A percentile compares a stretch with the other conserved stretches of the same genome.
Conservation (phyloP, 2,113 vertebrate genomes). For the Oreochromis tanganicae region DNA sequence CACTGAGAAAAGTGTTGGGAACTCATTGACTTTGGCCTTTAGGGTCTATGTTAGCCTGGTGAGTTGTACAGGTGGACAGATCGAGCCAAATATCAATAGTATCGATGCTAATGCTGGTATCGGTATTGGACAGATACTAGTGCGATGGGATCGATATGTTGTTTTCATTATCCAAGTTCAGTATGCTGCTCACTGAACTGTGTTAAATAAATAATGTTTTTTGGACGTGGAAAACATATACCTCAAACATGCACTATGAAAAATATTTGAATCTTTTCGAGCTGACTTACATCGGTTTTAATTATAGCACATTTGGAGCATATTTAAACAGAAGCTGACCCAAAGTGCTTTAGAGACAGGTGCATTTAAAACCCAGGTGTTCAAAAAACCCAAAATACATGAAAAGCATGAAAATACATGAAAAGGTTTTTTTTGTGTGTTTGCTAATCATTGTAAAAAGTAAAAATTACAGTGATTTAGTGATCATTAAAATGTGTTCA, state of each 20-base stretch:
- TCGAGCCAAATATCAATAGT: background rate
- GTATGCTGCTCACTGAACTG: background rate
- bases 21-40: slow-evolving; percentile 46
- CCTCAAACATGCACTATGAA: no score
- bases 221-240: background rate
- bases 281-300: background rate
- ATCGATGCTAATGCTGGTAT: background rate
- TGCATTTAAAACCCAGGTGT: background rate
- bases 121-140: background rate
- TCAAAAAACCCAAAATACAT: background rate
- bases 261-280: background rate
- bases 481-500: background rate
- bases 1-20: slow-evolving; percentile 10
- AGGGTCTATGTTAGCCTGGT: background rate
- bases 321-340: background rate
- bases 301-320: background rate
- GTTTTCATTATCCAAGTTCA: background rate
- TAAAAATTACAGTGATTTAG: background rate
- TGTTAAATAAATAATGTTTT: background rate
- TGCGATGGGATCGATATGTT: background rate
- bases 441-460: background rate
- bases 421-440: background rate
- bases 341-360: background rate
- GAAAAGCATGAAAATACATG: background rate
- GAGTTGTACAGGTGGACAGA: background rate